Conservation (phyloP, 2,113 vertebrate genomes). For the Protomyctophum bolini region DNA sequence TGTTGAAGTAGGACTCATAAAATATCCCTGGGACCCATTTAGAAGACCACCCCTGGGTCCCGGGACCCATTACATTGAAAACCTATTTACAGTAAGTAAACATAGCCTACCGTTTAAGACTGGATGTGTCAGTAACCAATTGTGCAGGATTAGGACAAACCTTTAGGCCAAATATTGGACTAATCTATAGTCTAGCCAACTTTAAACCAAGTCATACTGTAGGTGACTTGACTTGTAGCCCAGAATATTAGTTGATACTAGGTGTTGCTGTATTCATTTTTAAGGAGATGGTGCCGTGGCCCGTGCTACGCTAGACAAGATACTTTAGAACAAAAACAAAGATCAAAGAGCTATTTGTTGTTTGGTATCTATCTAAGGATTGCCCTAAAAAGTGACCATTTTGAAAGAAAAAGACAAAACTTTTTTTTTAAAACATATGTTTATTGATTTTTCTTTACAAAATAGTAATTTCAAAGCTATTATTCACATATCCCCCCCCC, state of each 20-base stretch:
- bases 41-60: too few relatives aligned
- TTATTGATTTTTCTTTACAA: too few relatives aligned
- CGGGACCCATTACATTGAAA: too few relatives aligned
- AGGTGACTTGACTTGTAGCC: constrained; percentile 6
- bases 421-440: too few relatives aligned
- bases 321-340: neutral
- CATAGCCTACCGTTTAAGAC: too few relatives aligned
- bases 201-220: neutral
- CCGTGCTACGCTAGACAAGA: constrained; percentile 16
- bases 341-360: constrained; percentile 44
- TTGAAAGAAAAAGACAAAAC: constrained; percentile 46
- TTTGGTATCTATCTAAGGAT: constrained; percentile 62
- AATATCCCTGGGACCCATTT: too few relatives aligned
- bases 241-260: neutral
- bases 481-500: too few relatives aligned
- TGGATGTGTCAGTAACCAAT: too few relatives aligned
- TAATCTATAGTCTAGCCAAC: neutral
- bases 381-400: constrained; percentile 32
- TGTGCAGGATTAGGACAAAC: too few relatives aligned
- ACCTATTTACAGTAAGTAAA: too few relatives aligned
- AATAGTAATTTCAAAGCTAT: too few relatives aligned
- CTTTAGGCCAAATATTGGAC: neutral
- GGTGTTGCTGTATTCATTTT: constrained; percentile 17
- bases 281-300: constrained; percentile 31
- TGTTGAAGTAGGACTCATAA: too few relatives aligned